These are phyloP conservation scores for Chrysolina oricalcia DNA, from an alignment of 2,888 invertebrate species.

Conservation along the genomic window DNA sequence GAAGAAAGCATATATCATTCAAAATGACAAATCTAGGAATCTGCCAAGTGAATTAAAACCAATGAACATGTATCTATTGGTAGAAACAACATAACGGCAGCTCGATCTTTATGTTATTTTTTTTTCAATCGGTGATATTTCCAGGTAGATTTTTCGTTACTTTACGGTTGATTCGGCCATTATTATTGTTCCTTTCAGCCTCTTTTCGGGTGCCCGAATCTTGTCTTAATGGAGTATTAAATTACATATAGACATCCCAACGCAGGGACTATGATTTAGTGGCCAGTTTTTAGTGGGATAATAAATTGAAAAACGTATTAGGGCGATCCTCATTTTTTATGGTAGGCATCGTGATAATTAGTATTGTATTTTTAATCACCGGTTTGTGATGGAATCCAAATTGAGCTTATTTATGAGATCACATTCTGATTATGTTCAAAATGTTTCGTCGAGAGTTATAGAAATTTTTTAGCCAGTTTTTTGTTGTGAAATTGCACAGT, in stretches of 20 bases:
- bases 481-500: no score
- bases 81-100: constrained; percentile 15
- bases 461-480: no score
- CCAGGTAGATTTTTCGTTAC: constrained; percentile 64
- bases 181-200: constrained; percentile 41
- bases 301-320: constrained; percentile 32
- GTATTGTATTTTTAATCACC: constrained; percentile 27
- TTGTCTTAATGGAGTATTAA: constrained; percentile 62
- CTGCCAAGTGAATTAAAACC: background rate
- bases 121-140: constrained; percentile 44
- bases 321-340: background rate
- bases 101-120: constrained; percentile 1
- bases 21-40: no score
- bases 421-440: background rate
- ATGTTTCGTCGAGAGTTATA: no score
- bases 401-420: background rate
- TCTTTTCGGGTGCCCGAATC: constrained; percentile 46
- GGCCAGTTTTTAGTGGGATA: constrained; percentile 46
- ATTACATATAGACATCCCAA: constrained; percentile 60
- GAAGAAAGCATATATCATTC: no score
- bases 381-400: background rate
- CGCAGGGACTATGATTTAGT: constrained; percentile 62
- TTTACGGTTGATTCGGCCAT: constrained; percentile 53
- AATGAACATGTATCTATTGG: background rate
- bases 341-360: constrained; percentile 4